Evolutionary conservation across 2,888 invertebrate genomes (phyloP), one percentile per base, ranked within the genome.

Genomic region (Rhimphoctona megacephalus): DNA sequence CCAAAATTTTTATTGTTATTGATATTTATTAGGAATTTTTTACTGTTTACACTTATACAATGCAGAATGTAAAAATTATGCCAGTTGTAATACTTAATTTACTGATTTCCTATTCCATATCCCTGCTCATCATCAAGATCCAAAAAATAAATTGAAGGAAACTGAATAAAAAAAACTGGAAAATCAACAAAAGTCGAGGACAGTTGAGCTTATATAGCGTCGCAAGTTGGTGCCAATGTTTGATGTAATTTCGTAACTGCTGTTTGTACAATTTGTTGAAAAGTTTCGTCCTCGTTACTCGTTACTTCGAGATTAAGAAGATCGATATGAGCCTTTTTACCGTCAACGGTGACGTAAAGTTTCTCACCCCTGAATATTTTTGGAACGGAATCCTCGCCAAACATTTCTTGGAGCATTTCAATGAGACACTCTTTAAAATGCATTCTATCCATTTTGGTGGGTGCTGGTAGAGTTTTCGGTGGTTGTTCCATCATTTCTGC

Each of bases 371-470:
- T 98, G 94, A 98, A 98, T 93, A 98, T 97, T 95, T 99, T 99
- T 14, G 98, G 98, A 66, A 99, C 98, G 0, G 98, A 97, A 90
- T 97, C 98, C 90, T 98, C 97, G 0, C 99, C 99, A 95, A 99
- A 99, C 97, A 99, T 99, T 92, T 99, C 99, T 92, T 97, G 97
- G 39, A 98, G 94, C 96, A 98, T 97, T 94, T 98, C 98, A 89
- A 98, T 97, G 43, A 98, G 95, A 92, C 98, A 98, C 94, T 98
- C 98, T 95, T 98, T 98, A 93, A 98, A 99, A 94, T 99, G 99
- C 95, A 98, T 97, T 66, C 97, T 95, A 94, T 99, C 98, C 78
- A 98, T 97, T 93, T 98, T 98, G 49, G 96, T 95, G 52, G 96
- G 95, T 0, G 96, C 95, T 0, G 96, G 94, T 30, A 96, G 94